Base-by-base conservation (phyloP, 2,888 invertebrate genomes). In the Acholoe squamosa region DNA sequence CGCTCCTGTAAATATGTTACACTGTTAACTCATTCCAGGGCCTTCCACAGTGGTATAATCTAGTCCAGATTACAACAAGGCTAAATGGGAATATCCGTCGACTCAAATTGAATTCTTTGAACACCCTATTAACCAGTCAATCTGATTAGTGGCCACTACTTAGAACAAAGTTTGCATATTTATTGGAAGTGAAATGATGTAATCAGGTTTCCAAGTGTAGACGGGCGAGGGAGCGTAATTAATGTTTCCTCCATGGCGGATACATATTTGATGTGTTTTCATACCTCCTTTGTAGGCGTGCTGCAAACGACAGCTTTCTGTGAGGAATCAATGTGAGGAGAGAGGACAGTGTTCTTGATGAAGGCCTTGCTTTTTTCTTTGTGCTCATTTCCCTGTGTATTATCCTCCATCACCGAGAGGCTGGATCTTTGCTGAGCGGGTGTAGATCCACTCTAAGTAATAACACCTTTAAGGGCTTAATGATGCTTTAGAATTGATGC, bases 151-250 rank as follows among this genome's bases (percentile, higher is more conserved):
- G 34, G 80, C 34, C 80, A 16, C 22, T n/a, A 43, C 80, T 80
- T 34, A 80, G 80, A 43, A 80, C 80, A 80, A 80, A 80, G 80
- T 80, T 80, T 80, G 80, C 80, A 80, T 80, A 80, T 80, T 80
- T 33, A 80, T 80, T 80, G 80, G 34, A 25, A 80, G 80, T 80
- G 80, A 80, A 80, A 80, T 80, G 80, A 43, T 22, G 43, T 80
- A 80, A 80, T 80, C 80, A 80, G 34, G 34, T 80, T 80, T 43
- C 19, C 80, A 76, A 76, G 5, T 28, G 76, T 31, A 76, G 76
- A 25, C 25, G 34, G 19, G 43, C 16, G 33, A 7, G 33, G 43
- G 12, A 80, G 80, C 43, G 43, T 80, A 80, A 80, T 80, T 80
- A 80, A 80, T 80, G 80, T 43, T 80, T 43, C 34, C 80, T 43